Evolutionary conservation across 1,140 invertebrate species (phyloP).

Genomic region (Steinernema feltiae): DNA sequence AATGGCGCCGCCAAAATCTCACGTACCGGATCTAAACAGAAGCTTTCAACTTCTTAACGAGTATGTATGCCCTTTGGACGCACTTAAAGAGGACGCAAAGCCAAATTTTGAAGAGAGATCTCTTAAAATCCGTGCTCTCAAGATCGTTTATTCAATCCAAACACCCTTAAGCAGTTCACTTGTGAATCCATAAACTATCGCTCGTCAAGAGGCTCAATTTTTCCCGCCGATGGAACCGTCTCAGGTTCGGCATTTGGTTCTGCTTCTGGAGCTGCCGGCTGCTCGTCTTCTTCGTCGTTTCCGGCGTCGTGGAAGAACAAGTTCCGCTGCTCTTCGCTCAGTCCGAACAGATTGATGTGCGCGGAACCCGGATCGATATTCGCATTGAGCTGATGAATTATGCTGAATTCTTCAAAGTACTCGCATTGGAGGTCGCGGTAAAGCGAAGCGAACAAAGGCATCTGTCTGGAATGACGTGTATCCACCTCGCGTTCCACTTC

Average conservation of each 20-base stretch:
- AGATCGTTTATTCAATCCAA: too few relatives aligned
- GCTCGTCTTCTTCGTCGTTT: neutral
- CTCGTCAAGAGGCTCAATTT: too few relatives aligned
- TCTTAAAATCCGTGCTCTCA: too few relatives aligned
- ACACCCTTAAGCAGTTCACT: too few relatives aligned
- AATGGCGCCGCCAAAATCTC: too few relatives aligned
- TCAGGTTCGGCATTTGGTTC: neutral
- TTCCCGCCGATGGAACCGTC: too few relatives aligned
- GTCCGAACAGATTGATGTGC: neutral
- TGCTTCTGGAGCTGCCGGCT: neutral
- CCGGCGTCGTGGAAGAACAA: constrained; percentile 4
- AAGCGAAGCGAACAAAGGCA: neutral
- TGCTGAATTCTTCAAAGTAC: neutral
- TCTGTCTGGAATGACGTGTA: neutral
- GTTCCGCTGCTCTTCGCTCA: neutral
- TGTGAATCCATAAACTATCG: too few relatives aligned
- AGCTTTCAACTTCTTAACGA: too few relatives aligned
- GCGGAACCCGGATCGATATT: neutral
- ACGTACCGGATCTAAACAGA: too few relatives aligned
- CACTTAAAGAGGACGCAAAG: too few relatives aligned
- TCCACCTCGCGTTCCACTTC: neutral
- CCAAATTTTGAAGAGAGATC: too few relatives aligned
- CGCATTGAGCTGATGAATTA: neutral
- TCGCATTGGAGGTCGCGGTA: neutral
- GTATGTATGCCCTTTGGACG: too few relatives aligned